A percentile compares a stretch with the other conserved stretches of the same genome.
These are phyloP conservation scores for Microtus oregoni DNA, from an alignment of 2,113 vertebrate genomes.

Conservation along the genomic window DNA sequence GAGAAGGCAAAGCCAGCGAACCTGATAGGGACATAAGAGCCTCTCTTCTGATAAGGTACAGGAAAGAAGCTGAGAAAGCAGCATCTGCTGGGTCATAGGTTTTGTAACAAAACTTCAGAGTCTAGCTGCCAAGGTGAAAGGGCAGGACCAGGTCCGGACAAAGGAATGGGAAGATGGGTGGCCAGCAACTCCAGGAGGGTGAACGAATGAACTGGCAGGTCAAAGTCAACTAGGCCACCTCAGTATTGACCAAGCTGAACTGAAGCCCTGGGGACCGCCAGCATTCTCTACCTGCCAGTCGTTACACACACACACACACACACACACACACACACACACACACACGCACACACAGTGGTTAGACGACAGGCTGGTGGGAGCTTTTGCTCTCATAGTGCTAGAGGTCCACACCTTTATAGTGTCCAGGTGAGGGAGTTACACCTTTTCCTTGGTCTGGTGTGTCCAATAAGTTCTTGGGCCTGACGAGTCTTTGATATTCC, in stretches of 20 bases:
- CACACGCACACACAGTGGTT: neutral
- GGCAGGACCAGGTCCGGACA: neutral
- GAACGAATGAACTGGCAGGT: neutral
- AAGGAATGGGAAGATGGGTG: neutral
- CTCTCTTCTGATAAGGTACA: neutral
- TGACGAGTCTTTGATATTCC: neutral
- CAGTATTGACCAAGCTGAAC: neutral
- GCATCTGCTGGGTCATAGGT: neutral
- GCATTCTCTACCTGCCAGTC: neutral
- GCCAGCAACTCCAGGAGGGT: neutral
- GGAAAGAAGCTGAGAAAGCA: neutral
- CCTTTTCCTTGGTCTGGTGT: neutral
- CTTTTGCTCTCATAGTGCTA: neutral
- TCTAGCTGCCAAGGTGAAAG: neutral
- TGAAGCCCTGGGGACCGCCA: too few relatives aligned
- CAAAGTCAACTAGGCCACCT: neutral
- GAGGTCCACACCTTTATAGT: too few relatives aligned
- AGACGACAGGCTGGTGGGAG: neutral
- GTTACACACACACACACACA: neutral
- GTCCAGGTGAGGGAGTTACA: neutral
- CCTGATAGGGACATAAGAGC: neutral
- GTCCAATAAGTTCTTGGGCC: neutral
- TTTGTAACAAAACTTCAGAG: too few relatives aligned
- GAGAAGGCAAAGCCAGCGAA: neutral
- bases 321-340: too few relatives aligned